Percentiles rank a stretch among this genome's conserved stretches.
Conservation (phyloP, 1,140 invertebrate species). For the Zaprionus vittiger region DNA sequence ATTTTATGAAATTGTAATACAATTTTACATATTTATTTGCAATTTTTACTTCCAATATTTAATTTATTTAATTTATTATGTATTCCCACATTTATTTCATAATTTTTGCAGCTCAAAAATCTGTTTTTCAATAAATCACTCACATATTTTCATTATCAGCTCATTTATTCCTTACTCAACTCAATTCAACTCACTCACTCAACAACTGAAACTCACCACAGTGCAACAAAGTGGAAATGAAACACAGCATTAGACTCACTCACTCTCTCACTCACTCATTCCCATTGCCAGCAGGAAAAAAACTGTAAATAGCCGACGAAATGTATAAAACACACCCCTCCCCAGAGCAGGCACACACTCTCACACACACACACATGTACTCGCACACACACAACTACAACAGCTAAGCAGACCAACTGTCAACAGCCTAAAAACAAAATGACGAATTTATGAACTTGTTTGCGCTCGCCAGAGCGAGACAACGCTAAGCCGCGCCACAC, state of each 20-base stretch:
- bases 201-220: slow-evolving; percentile 20
- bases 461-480: slow-evolving; percentile 52
- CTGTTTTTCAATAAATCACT: neutral
- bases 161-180: slow-evolving; percentile 6
- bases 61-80: neutral
- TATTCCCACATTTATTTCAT: neutral
- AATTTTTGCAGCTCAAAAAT: slow-evolving; percentile 11
- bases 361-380: slow-evolving; percentile 19
- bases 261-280: slow-evolving; percentile 22
- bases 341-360: slow-evolving; percentile 17
- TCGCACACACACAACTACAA: slow-evolving; percentile 39
- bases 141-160: neutral
- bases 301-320: slow-evolving; percentile 59
- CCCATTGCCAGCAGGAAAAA: slow-evolving; percentile 23
- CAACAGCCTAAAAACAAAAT: slow-evolving; percentile 83
- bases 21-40: neutral
- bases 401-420: slow-evolving; percentile 70
- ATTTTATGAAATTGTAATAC: neutral
- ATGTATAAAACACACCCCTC: slow-evolving; percentile 60
- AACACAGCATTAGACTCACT: slow-evolving; percentile 18
- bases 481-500: slow-evolving; percentile 35
- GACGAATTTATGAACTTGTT: slow-evolving; percentile 83
- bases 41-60: neutral
- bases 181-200: slow-evolving; percentile 42
- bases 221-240: slow-evolving; percentile 45